Percentiles rank a stretch among this genome's conserved stretches.
phyloP scores from a whole-genome alignment of 2,888 invertebrate genomes.

The Brachyopa scutellaris region DNA sequence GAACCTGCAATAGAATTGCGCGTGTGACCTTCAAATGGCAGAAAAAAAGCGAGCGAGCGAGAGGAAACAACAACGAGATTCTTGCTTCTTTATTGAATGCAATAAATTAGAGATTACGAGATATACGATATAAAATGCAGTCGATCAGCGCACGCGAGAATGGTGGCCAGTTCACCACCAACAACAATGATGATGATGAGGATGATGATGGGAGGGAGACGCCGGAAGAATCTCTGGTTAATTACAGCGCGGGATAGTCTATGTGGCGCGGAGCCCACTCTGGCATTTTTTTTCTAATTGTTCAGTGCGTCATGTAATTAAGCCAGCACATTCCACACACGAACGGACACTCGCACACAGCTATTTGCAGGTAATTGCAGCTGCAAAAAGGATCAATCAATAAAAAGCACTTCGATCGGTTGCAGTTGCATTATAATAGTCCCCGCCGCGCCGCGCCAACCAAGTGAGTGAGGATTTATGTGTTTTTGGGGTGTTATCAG shows the following conservation, averaged over 20 bases:
- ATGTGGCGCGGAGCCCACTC: conserved; percentile 3
- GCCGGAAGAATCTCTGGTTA: conserved; percentile 11
- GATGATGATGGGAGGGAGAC: neutral
- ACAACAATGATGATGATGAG: neutral
- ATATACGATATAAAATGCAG: conserved; percentile 68
- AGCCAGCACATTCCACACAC: conserved; percentile 1
- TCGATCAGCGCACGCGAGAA: conserved; percentile 68
- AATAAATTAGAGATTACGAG: conserved; percentile 72
- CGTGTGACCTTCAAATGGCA: conserved; percentile 72
- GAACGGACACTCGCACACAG: neutral
- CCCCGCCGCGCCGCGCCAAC: neutral
- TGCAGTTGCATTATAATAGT: conserved; percentile 27
- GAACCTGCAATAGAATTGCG: conserved; percentile 60
- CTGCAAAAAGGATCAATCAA: conserved; percentile 72
- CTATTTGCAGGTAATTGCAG: conserved; percentile 59
- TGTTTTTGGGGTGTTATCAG: conserved; percentile 72
- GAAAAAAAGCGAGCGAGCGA: no score
- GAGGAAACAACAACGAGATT: conserved; percentile 62
- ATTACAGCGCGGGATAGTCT: conserved; percentile 49
- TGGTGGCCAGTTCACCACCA: conserved; percentile 52
- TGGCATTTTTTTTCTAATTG: conserved; percentile 65
- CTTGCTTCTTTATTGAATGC: conserved; percentile 70
- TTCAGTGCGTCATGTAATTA: conserved; percentile 70
- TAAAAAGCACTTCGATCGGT: conserved; percentile 71
- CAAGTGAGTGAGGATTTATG: conserved; percentile 64